Evolutionary conservation across 2,888 invertebrate species (phyloP), one percentile per base, ranked within the genome.

Genomic region (Patella depressa): DNA sequence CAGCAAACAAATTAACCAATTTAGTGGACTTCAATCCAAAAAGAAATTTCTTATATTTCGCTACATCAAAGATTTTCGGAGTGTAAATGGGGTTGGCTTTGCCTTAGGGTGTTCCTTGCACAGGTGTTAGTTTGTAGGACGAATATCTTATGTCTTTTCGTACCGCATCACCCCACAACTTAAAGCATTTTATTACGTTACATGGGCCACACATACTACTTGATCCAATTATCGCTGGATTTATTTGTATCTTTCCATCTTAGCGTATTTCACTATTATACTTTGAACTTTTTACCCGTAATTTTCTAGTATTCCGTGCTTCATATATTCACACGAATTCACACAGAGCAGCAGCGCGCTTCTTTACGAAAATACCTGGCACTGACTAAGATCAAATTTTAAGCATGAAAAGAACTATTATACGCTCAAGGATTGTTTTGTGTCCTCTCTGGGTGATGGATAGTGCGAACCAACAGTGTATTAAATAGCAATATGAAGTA

Each of bases 11-110:
- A 65, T 65, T 65, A 65, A 24, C 65, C 19, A 65, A 65, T 65
- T 65, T 65, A 65, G 65, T 24, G 65, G 24, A 65, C 65, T 65
- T 65, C 65, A 65, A 65, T 65, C 65, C 65, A 15, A 65, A 65
- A 65, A 12, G 65, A 65, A 65, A 65, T 65, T 65, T 65, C 65
- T 65, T 65, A 65, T 65, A 24, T 65, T 65, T 65, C 65, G 65
- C 65, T 65, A 65, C 65, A 65, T 65, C 65, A 65, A 65, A 65
- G 65, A 65, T 24, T 19, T 19, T 65, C 24, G 24, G 19, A 24
- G 65, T 65, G 19, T 24, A 24, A 65, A 65, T 19, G 19, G 65
- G 65, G 65, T 11, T 65, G 19, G 65, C 19, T 65, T 65, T 19
- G 65, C 65, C 65, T 65, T 11, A 65, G 65, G 65, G 65, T 65